phyloP scores from a whole-genome alignment of 2,797 vertebrate species.

The Synanceia verrucosa region DNA sequence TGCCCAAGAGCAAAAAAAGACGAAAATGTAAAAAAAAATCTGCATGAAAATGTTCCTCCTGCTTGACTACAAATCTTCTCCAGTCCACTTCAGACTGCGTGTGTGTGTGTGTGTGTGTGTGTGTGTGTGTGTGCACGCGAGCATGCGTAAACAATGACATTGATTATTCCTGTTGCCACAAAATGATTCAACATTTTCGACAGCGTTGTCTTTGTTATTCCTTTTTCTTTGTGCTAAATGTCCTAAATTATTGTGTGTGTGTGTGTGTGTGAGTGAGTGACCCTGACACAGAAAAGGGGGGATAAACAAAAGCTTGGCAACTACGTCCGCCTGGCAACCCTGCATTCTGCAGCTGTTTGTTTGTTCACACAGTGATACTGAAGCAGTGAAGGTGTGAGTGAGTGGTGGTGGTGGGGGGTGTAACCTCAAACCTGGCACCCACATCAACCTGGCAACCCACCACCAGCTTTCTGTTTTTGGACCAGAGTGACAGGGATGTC shows the following conservation, averaged over 20 bases:
- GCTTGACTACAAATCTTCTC: conserved; percentile 26
- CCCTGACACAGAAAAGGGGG: conserved; percentile 50
- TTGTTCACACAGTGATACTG: conserved; percentile 37
- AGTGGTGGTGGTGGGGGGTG: not conserved
- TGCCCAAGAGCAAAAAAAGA: conserved; percentile 34
- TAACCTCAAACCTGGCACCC: conserved; percentile 20
- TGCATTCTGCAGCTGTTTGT: conserved; percentile 39
- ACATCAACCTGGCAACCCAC: conserved; percentile 25
- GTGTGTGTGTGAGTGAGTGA: conserved; percentile 15
- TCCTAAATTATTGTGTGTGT: not conserved
- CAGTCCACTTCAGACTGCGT: not conserved
- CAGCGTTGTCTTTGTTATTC: not conserved
- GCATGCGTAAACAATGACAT: not conserved
- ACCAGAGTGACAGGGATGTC: conserved; percentile 1
- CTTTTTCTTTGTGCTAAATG: not conserved
- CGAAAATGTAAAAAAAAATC: conserved; percentile 45
- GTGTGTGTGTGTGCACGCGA: conserved; percentile 9
- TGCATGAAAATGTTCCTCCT: conserved; percentile 36
- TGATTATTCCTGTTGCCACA: not conserved
- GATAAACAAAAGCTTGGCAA: conserved; percentile 54
- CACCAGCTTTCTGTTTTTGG: not conserved
- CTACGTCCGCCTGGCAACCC: conserved; percentile 26
- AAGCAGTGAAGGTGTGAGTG: not conserved
- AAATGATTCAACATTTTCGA: too few species aligned
- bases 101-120: conserved; percentile 13